phyloP scores from a whole-genome alignment of 2,888 invertebrate genomes.

The Euplagia quadripunctaria region DNA sequence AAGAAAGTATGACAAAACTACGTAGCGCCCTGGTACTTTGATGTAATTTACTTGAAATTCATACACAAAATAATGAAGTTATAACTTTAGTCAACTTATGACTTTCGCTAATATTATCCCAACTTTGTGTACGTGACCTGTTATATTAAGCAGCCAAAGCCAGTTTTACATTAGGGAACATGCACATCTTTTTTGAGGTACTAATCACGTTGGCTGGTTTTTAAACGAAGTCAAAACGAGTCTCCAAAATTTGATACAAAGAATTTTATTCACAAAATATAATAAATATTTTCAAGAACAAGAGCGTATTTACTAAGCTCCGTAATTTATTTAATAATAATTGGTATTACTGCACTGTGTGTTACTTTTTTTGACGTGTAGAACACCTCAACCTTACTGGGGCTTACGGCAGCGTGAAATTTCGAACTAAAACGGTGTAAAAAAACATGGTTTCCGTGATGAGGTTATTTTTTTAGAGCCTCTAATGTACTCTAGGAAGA shows the following conservation, averaged over 20 bases:
- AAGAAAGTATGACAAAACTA: no score
- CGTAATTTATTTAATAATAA: no score
- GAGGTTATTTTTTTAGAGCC: no score
- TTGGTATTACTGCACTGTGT: no score
- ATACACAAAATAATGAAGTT: constrained; percentile 19
- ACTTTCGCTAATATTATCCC: constrained; percentile 47
- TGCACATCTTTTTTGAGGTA: constrained; percentile 36
- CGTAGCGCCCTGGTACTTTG: constrained; percentile 10
- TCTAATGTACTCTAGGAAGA: no score
- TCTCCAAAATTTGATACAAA: background rate
- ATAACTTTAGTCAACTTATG: constrained; percentile 32
- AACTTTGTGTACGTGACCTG: constrained; percentile 43
- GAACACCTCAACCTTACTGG: no score
- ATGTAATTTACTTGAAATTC: constrained; percentile 27
- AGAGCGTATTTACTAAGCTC: no score
- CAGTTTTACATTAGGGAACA: constrained; percentile 33
- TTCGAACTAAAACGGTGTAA: no score
- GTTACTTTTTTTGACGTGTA: no score
- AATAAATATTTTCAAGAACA: no score
- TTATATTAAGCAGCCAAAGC: constrained; percentile 29
- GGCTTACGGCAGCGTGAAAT: no score
- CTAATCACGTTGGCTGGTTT: constrained; percentile 31
- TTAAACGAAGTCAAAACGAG: constrained; percentile 50
- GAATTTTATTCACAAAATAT: background rate
- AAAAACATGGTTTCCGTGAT: no score